A percentile compares a stretch with the other conserved stretches of the same genome.
phyloP scores from a whole-genome alignment of 2,797 vertebrate genomes.

The Rhynchotus rufescens region DNA sequence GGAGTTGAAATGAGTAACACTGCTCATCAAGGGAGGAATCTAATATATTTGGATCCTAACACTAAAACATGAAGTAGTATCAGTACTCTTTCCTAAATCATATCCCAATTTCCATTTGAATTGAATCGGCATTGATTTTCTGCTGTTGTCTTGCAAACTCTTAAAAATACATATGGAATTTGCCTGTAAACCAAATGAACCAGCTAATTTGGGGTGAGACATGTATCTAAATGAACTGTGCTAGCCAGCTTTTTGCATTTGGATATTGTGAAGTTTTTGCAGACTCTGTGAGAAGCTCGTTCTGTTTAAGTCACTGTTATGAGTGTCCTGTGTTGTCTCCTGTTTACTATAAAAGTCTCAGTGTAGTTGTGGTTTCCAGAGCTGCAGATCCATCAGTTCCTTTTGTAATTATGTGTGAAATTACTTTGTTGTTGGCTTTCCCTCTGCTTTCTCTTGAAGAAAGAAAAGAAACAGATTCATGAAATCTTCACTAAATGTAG shows the following conservation, averaged over 20 bases:
- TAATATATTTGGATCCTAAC: neutral
- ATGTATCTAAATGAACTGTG: neutral
- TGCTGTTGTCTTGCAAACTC: neutral
- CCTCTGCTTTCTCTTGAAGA: neutral
- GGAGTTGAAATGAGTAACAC: neutral
- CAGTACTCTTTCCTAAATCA: neutral
- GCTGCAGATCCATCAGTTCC: conserved; percentile 47
- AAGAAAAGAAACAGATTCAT: neutral
- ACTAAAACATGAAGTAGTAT: neutral
- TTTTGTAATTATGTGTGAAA: conserved; percentile 66
- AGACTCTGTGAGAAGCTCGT: neutral
- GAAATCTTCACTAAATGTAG: neutral
- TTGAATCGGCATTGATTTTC: neutral
- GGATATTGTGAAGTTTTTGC: neutral
- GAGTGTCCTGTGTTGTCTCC: conserved; percentile 35
- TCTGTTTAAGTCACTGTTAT: neutral
- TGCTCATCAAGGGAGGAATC: neutral
- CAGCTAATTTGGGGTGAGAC: neutral
- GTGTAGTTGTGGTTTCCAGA: conserved; percentile 53
- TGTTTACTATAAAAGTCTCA: conserved; percentile 48
- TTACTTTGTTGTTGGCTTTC: conserved; percentile 41
- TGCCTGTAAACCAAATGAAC: neutral
- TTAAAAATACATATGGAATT: neutral
- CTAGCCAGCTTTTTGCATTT: neutral
- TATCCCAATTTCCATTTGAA: neutral